Base-by-base conservation (phyloP, 2,888 invertebrate genomes). In the Chironomus riparius region DNA sequence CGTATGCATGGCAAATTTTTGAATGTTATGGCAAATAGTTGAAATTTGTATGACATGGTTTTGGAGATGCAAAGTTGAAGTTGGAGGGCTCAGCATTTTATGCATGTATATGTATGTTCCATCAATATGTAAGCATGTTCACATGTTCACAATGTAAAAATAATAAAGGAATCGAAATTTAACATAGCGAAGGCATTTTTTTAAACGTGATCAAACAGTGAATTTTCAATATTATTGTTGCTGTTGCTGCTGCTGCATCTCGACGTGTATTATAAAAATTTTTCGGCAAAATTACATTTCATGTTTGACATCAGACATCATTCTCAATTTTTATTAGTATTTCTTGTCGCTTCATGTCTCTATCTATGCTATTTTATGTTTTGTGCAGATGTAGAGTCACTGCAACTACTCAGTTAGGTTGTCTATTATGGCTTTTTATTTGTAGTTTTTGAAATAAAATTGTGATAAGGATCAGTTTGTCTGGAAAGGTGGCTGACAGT, bases 51-150 rank as follows among this genome's bases (percentile, higher is more conserved):
- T 56, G 71, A 71, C 71, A 71, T 71, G 50, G 15, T 56, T 71
- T 13, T 18, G 10, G 71, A 61, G 71, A 47, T 13, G 56, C 38
- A 56, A 56, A 56, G 65, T 56, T 56, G n/a, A 56, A 18, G 18
- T n/a, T 18, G 56, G 56, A 56, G 56, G 68, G 47, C 28, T 38
- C 38, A 10, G 38, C 28, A 5, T 28, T 4, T 70, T 18, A 56
- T 56, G 1, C 7, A 56, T 21, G 71, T 18, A 50, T 71, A 50
- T 50, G 18, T 13, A 68, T 68, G 68, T 38, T 61, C 18, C 62
- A 61, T 73, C 61, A 73, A 73, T n/a, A n/a, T 73, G 72, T 73
- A 73, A 73, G 62, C 72, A 73, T 73, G 72, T 73, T 73, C 72
- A 73, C 72, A 73, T 73, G 72, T 73, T 73, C 72, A 38, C 72